Evolutionary conservation across 2,113 vertebrate genomes (phyloP).

Genomic region (Marmota monax): DNA sequence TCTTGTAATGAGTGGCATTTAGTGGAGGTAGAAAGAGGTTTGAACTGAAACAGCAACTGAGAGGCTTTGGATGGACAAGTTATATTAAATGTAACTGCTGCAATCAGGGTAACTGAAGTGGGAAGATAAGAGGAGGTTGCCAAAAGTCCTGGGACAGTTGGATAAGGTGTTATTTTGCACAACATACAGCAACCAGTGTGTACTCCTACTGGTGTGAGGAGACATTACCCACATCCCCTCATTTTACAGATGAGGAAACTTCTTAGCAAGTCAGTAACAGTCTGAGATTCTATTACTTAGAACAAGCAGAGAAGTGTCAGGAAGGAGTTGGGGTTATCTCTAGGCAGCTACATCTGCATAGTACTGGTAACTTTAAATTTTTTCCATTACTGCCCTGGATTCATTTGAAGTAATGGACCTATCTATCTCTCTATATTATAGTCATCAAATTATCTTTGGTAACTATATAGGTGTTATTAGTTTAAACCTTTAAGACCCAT

Average conservation of each 20-base stretch:
- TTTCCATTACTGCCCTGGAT: background rate
- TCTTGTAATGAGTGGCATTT: background rate
- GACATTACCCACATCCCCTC: background rate
- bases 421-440: constrained; percentile 61
- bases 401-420: constrained; percentile 67
- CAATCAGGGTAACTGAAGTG: background rate
- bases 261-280: constrained; percentile 18
- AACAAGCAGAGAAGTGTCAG: constrained; percentile 5
- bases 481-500: constrained; percentile 64
- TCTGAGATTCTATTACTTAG: constrained; percentile 48
- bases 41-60: background rate
- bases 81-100: background rate
- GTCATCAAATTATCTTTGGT: constrained; percentile 69
- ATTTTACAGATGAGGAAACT: constrained; percentile 60
- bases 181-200: background rate
- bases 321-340: constrained; percentile 40
- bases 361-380: constrained; percentile 52
- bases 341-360: constrained; percentile 45
- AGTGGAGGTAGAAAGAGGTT: background rate
- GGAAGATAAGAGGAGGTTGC: background rate
- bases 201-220: background rate
- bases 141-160: background rate
- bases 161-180: background rate
- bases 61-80: background rate
- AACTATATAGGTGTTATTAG: constrained; percentile 69